Base-by-base conservation (phyloP, 1,140 invertebrate species). In the Camponotus pennsylvanicus region DNA sequence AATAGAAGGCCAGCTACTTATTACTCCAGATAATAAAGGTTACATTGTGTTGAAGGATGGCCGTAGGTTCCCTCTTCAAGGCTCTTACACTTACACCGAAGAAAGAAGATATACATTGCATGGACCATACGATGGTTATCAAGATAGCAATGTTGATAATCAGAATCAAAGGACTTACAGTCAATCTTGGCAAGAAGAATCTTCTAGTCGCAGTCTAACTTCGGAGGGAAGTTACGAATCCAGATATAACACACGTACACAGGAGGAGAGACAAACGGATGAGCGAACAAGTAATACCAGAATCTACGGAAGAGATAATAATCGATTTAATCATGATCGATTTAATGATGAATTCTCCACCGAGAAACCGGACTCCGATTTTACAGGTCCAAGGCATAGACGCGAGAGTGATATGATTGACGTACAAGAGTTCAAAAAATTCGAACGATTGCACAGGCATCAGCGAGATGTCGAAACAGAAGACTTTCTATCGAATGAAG, bases 11-110 rank as follows among this genome's bases (percentile, higher is more conserved):
- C 89, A 92, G 49, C 87, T 94, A 2, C 80, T 93, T 42, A 83
- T 91, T 32, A 92, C 90, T 7, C 89, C 91, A 0, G 87, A 86
- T 8, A 91, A 90, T 0, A 91, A 88, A 73, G 85, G 88, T 2
- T 94, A 91, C 27, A 92, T 94, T n/a, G 85, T 91, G 0, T 32
- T 94, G 0, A 91, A 89, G 4, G 93, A 94, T 21, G 92, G 92
- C 0, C 86, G 91, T 15, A 90, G 92, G 15, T 94, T 94, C 45
- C 90, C 89, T 18, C 82, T 95, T 71, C 91, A 93, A 18, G 89
- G 92, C 6, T 92, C 92, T 0, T 93, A 92, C 13, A 91, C 69
- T n/a, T 92, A 91, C 7, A 88, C 90, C 0, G 91, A 93, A 37
- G 86, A 93, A 66, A 67, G 87, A 34, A 91, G 88, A 5, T 93